Evolutionary conservation across 2,797 vertebrate species (phyloP), one percentile per base, ranked within the genome.

Genomic region (Danionella dracula): DNA sequence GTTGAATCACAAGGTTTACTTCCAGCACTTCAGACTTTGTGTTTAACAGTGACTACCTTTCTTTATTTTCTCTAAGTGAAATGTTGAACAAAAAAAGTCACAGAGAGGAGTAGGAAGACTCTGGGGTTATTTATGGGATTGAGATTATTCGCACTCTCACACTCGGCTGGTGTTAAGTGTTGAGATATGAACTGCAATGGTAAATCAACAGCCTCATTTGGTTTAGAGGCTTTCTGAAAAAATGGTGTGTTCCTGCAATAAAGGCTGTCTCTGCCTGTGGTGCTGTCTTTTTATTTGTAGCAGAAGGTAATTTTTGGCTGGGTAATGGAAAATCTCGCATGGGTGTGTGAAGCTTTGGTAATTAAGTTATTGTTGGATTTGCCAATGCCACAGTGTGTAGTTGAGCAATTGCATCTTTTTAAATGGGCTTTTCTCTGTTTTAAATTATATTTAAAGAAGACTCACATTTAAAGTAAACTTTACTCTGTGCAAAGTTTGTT

Each of bases 241-340:
- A 66, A 38, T 20, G 0, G n/a, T 49, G 51, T 29, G 46, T 56
- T 40, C n/a, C n/a, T n/a, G n/a, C n/a, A n/a, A n/a, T n/a, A n/a
- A n/a, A n/a, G n/a, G n/a, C n/a, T n/a, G n/a, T n/a, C n/a, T n/a
- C n/a, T n/a, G n/a, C n/a, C n/a, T n/a, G n/a, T n/a, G n/a, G n/a
- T n/a, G n/a, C n/a, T n/a, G n/a, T n/a, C n/a, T n/a, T n/a, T n/a
- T n/a, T n/a, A n/a, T n/a, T n/a, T n/a, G n/a, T n/a, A 27, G 3
- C 23, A 27, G 3, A 27, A 27, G 23, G 23, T 27, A 27, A 3
- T 27, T 27, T 27, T 27, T 27, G 42, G 41, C 21, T 19, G 42
- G 53, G 42, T 75, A 75, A 75, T 68, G 55, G 59, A 68, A 71
- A 56, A 68, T 40, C 68, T 55, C 38, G 59, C 51, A 27, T 27